Evolutionary conservation across 2,113 vertebrate genomes (phyloP).

Genomic region (Parotia lawesii): DNA sequence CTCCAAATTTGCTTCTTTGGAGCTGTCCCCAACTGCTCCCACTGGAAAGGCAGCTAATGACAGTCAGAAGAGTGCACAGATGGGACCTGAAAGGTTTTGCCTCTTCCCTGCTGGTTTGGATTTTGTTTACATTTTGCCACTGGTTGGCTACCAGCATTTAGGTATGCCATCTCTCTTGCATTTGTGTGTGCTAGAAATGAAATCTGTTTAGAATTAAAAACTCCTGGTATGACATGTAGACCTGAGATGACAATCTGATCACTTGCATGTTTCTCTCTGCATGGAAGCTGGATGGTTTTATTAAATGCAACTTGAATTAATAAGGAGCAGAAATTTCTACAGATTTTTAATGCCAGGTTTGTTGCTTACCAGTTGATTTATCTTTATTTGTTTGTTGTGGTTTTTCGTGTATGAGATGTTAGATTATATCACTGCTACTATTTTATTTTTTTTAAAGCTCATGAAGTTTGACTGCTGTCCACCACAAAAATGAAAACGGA

Average conservation of each 20-base stretch:
- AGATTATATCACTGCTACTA: neutral
- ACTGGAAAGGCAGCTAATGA: neutral
- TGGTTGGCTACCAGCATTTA: neutral
- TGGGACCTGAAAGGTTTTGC: neutral
- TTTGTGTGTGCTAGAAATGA: neutral
- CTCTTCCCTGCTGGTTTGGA: neutral
- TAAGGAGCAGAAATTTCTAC: slow-evolving; percentile 29
- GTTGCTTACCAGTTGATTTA: slow-evolving; percentile 43
- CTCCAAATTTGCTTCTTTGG: neutral
- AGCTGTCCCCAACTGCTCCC: neutral
- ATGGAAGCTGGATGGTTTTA: neutral
- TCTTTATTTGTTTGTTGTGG: neutral
- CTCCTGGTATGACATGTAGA: neutral
- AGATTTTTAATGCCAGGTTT: slow-evolving; percentile 44
- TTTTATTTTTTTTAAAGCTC: neutral
- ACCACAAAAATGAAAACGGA: neutral
- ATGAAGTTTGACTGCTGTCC: neutral
- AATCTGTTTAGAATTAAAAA: neutral
- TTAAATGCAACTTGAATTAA: slow-evolving; percentile 42
- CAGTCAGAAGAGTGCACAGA: neutral
- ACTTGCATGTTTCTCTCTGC: neutral
- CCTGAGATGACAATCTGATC: neutral
- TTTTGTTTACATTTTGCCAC: neutral
- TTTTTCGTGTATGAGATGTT: neutral
- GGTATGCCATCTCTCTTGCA: neutral